Evolutionary conservation across 2,113 vertebrate species (phyloP).

Genomic region (Rhinogobius similis): DNA sequence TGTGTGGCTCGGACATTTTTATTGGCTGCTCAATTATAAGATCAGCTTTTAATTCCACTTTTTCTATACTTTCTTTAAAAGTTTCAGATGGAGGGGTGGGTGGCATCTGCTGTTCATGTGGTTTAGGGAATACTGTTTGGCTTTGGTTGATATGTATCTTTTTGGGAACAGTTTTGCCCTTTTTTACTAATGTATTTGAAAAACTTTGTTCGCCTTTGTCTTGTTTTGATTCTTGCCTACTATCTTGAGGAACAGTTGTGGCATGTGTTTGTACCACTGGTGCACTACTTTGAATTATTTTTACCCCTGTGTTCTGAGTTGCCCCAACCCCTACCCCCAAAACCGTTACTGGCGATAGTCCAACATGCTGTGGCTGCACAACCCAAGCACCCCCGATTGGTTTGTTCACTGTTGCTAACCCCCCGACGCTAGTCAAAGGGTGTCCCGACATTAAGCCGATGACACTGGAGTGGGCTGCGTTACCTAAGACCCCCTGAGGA

Average conservation of each 20-base stretch:
- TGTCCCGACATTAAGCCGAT: constrained; percentile 31
- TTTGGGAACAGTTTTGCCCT: not conserved
- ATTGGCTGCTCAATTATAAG: not conserved
- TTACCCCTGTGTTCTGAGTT: constrained; percentile 11
- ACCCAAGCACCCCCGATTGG: constrained; percentile 19
- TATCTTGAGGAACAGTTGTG: constrained; percentile 6
- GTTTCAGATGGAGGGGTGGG: not conserved
- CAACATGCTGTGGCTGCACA: constrained; percentile 16
- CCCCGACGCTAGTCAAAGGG: not conserved
- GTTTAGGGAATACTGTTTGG: not conserved
- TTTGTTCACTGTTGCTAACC: not conserved
- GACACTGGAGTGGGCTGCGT: constrained; percentile 43
- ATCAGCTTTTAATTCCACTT: not conserved
- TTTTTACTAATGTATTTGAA: not conserved
- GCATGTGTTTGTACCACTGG: constrained; percentile 3
- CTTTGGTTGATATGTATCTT: not conserved
- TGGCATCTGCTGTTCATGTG: not conserved
- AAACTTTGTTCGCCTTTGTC: not conserved
- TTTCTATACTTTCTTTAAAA: not conserved
- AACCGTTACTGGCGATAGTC: constrained; percentile 8
- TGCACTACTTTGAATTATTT: constrained; percentile 10
- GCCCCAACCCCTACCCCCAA: constrained; percentile 14
- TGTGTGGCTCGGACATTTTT: not conserved
- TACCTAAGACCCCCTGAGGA: constrained; percentile 56
- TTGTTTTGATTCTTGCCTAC: not conserved